These are phyloP conservation scores for Merops nubicus DNA, from an alignment of 2,113 vertebrate genomes.

Conservation along the genomic window DNA sequence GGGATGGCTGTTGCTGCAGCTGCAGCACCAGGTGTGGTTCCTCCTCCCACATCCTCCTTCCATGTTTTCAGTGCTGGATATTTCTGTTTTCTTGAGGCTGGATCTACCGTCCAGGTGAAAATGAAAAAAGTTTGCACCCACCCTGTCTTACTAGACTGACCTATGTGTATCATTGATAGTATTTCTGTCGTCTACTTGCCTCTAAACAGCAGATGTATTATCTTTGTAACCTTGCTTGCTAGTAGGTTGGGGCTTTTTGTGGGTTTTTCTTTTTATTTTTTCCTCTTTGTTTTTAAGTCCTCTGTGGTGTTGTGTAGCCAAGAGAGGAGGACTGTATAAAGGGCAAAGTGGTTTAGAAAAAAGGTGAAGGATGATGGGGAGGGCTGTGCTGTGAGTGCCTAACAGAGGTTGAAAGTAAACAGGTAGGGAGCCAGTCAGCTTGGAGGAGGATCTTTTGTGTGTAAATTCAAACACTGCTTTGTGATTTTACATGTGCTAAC, in stretches of 20 bases:
- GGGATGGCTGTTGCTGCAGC: not conserved
- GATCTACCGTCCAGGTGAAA: not conserved
- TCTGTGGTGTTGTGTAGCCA: not conserved
- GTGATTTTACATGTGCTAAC: not conserved
- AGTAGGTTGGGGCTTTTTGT: not conserved
- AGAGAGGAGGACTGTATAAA: not conserved
- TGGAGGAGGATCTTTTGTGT: not conserved
- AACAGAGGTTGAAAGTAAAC: slow-evolving; percentile 38
- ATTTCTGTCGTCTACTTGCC: not conserved
- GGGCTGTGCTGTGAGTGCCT: not conserved
- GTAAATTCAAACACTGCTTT: not conserved
- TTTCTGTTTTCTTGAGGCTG: not conserved
- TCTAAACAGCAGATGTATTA: not conserved
- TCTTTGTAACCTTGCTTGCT: not conserved
- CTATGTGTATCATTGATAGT: not conserved
- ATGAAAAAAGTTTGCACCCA: not conserved
- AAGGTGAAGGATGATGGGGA: not conserved
- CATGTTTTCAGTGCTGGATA: not conserved
- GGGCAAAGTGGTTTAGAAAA: not conserved
- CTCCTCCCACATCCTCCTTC: not conserved
- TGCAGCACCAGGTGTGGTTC: not conserved
- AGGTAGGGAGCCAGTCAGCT: not conserved
- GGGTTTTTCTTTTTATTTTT: not conserved
- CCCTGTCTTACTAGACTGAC: not conserved
- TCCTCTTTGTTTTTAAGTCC: not conserved